phyloP scores from a whole-genome alignment of 2,113 vertebrate genomes.

The Prionailurus viverrinus region DNA sequence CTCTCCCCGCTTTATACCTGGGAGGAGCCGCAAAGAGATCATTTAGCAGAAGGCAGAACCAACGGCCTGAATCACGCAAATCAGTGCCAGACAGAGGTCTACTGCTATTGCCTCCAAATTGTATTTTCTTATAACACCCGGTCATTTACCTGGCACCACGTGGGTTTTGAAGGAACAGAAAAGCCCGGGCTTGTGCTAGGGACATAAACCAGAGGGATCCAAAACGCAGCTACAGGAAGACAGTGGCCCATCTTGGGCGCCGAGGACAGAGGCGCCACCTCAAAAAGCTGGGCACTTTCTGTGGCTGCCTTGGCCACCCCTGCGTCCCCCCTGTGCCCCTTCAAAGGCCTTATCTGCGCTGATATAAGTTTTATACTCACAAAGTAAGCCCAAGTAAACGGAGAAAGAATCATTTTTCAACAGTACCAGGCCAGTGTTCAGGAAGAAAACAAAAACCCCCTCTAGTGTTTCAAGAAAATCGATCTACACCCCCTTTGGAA shows the following conservation, averaged over 20 bases:
- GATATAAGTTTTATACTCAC: neutral
- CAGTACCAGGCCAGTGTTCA: neutral
- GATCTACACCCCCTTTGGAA: neutral
- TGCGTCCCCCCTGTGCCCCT: fast-evolving
- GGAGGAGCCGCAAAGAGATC: neutral
- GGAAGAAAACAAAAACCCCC: neutral
- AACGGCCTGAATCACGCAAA: neutral
- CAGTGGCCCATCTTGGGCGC: neutral
- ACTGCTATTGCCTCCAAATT: neutral
- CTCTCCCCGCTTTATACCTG: neutral
- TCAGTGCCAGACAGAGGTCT: neutral
- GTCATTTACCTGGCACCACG: neutral
- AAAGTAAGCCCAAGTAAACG: neutral
- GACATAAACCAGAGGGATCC: neutral
- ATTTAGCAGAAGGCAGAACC: neutral
- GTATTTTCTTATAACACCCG: neutral
- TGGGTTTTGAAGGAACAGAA: neutral
- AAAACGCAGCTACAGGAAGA: neutral
- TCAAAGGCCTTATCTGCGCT: neutral
- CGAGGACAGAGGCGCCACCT: fast-evolving
- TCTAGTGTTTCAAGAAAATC: neutral
- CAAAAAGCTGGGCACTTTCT: neutral
- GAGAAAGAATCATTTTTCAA: neutral
- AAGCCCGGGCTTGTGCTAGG: neutral
- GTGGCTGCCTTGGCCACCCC: neutral